Conservation (phyloP, 23 tunicate genomes). For the Botrylloides violaceus region DNA sequence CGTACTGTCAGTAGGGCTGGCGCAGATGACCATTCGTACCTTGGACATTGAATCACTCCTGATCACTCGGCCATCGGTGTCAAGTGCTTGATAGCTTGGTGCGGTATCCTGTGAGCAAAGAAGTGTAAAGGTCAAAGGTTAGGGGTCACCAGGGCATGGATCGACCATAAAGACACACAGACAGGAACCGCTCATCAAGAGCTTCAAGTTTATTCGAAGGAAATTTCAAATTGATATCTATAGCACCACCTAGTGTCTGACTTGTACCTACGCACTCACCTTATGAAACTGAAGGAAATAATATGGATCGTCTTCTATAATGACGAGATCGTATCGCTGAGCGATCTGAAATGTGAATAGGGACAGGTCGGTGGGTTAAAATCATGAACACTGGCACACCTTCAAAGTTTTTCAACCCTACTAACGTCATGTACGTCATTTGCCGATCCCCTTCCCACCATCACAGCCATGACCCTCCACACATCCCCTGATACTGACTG, state of each 20-base stretch:
- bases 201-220: too few relatives aligned
- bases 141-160: too few relatives aligned
- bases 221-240: too few relatives aligned
- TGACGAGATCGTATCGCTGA: constrained; percentile 49
- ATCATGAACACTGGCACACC: background rate
- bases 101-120: constrained; percentile 6
- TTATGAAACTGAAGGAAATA: constrained; percentile 53
- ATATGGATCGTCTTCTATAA: constrained; percentile 96
- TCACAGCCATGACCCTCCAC: too few relatives aligned
- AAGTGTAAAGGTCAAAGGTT: background rate
- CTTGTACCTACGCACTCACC: too few relatives aligned
- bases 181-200: too few relatives aligned
- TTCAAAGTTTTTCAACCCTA: background rate
- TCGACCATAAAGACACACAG: too few relatives aligned
- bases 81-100: constrained; percentile 70
- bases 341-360: constrained; percentile 60
- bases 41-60: constrained; percentile 90
- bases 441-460: too few relatives aligned
- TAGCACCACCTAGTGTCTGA: background rate
- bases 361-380: background rate
- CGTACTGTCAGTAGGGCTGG: background rate
- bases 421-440: background rate
- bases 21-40: constrained; percentile 33
- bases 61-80: constrained; percentile 83
- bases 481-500: too few relatives aligned